phyloP scores from a whole-genome alignment of 1,140 invertebrate genomes.

The Drosophila pectinifera region DNA sequence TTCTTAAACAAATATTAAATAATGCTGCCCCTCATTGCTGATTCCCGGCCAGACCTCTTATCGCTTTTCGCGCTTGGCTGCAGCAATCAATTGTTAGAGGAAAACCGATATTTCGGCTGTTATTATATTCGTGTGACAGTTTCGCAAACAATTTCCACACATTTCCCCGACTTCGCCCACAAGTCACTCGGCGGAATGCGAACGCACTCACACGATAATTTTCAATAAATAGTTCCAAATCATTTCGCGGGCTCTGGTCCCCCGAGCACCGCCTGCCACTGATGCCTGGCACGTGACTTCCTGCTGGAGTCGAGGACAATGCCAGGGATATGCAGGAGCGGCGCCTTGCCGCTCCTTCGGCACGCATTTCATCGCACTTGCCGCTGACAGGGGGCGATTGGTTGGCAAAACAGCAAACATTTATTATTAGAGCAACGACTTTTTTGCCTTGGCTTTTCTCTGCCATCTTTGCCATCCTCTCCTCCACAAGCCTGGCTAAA shows the following conservation, averaged over 20 bases:
- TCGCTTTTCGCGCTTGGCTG: constrained; percentile 22
- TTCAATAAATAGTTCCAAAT: constrained; percentile 82
- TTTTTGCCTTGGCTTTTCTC: constrained; percentile 6
- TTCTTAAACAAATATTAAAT: constrained; percentile 13
- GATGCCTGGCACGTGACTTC: constrained; percentile 76
- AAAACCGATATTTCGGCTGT: constrained; percentile 41
- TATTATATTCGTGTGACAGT: constrained; percentile 60
- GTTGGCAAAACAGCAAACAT: constrained; percentile 55
- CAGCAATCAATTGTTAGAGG: constrained; percentile 42
- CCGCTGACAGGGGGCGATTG: constrained; percentile 40
- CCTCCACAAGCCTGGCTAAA: constrained; percentile 6
- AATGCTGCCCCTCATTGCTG: constrained; percentile 2
- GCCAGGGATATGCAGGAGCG: constrained; percentile 45
- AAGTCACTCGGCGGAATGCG: constrained; percentile 25
- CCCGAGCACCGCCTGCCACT: constrained; percentile 70
- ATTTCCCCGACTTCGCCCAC: constrained; percentile 16
- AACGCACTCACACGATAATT: constrained; percentile 67
- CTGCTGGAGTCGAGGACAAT: constrained; percentile 69
- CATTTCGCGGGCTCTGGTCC: constrained; percentile 65
- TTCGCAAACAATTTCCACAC: constrained; percentile 38
- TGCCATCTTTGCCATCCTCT: neutral
- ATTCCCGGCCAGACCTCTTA: neutral
- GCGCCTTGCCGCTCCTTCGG: constrained; percentile 43
- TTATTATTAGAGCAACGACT: constrained; percentile 48
- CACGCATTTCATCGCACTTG: constrained; percentile 44